These are phyloP conservation scores for Blastomussa wellsi DNA, from an alignment of 92 coral and sea anemone species.

Conservation along the genomic window DNA sequence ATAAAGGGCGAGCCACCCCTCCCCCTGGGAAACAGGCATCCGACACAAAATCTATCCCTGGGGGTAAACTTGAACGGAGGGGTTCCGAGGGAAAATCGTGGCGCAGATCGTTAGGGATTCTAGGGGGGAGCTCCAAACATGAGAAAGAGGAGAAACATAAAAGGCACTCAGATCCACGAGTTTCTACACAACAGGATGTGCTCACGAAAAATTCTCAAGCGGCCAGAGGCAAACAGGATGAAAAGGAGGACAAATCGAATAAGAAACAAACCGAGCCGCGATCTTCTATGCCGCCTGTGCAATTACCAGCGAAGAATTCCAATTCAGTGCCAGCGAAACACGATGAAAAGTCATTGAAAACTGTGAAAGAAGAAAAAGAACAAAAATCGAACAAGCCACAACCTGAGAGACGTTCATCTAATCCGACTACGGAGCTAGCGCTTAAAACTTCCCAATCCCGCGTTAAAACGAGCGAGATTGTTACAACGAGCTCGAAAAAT, in stretches of 20 bases:
- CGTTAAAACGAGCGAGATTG: slow-evolving; percentile 2
- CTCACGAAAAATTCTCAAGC: slow-evolving; percentile 14
- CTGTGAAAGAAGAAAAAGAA: slow-evolving; percentile 19
- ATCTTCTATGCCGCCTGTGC: neutral
- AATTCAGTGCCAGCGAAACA: neutral
- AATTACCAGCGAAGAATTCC: neutral
- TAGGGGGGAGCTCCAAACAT: slow-evolving; percentile 72
- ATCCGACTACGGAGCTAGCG: slow-evolving; percentile 16
- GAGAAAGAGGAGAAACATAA: slow-evolving; percentile 69
- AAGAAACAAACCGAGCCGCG: slow-evolving; percentile 17
- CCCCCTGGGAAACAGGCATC: slow-evolving; percentile 51
- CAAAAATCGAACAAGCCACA: slow-evolving; percentile 20
- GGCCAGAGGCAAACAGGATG: neutral
- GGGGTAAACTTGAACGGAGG: slow-evolving; percentile 67
- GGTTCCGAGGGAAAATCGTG: slow-evolving; percentile 78
- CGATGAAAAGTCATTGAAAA: neutral
- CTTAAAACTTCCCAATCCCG: slow-evolving; percentile 1
- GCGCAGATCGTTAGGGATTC: slow-evolving; percentile 80
- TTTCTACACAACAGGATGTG: slow-evolving; percentile 19
- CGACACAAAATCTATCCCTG: slow-evolving; percentile 24
- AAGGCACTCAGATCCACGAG: slow-evolving; percentile 29
- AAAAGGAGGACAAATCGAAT: slow-evolving; percentile 12
- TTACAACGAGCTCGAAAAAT: neutral
- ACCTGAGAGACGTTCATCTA: slow-evolving; percentile 24
- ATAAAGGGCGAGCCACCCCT: slow-evolving; percentile 41